Evolutionary conservation across 1,140 invertebrate species (phyloP).

Genomic region (Zaprionus ghesquierei): DNA sequence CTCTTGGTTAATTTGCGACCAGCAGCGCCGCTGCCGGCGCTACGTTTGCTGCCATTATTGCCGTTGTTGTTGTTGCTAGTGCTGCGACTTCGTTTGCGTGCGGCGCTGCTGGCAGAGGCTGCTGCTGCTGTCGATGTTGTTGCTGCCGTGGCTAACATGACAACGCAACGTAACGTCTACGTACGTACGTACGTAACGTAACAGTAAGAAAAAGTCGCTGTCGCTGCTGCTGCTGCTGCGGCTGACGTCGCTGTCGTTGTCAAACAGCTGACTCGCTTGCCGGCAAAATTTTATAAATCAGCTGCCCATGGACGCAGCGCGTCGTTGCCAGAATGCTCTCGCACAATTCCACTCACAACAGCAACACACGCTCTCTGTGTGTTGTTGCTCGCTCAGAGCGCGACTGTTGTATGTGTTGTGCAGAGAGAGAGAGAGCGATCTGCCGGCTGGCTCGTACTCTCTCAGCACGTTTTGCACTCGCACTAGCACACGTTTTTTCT

Average conservation of each 20-base stretch:
- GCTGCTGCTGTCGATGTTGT: constrained; percentile 28
- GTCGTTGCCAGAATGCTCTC: constrained; percentile 20
- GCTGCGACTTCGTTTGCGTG: constrained; percentile 68
- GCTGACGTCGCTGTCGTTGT: constrained; percentile 26
- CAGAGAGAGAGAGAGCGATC: background rate
- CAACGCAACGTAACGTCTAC: constrained; percentile 15
- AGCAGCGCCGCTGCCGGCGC: constrained; percentile 53
- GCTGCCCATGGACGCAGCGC: constrained; percentile 48
- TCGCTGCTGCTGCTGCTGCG: constrained; percentile 20
- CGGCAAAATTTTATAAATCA: constrained; percentile 66
- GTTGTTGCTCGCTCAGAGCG: no score
- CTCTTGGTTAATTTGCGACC: constrained; percentile 73
- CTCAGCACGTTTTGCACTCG: background rate
- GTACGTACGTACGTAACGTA: constrained; percentile 5
- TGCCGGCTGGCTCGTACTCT: background rate
- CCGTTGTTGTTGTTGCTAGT: constrained; percentile 45
- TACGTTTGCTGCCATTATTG: constrained; percentile 59
- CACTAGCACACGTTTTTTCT: constrained; percentile 14
- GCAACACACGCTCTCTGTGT: background rate
- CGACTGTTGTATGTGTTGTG: no score
- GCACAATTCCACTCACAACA: background rate
- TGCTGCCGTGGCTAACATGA: constrained; percentile 68
- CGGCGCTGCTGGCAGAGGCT: constrained; percentile 44
- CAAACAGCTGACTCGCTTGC: constrained; percentile 73
- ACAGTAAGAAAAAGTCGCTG: constrained; percentile 34